A percentile compares a stretch with the other conserved stretches of the same genome.
phyloP scores from a whole-genome alignment of 2,888 invertebrate species.

The Pheosia tremula region DNA sequence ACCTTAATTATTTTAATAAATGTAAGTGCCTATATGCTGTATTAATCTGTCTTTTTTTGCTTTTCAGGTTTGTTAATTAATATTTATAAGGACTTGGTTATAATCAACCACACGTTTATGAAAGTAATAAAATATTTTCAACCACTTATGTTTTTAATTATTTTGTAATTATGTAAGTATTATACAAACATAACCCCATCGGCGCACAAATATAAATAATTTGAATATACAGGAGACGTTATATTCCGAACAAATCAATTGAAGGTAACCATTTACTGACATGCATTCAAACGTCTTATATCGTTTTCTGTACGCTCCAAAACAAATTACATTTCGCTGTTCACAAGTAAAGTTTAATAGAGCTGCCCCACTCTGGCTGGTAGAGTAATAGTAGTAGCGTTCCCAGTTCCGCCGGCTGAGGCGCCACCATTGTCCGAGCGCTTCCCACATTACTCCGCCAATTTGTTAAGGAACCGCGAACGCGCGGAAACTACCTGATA shows the following conservation, averaged over 20 bases:
- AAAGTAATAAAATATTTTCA: slow-evolving; percentile 27
- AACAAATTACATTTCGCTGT: slow-evolving; percentile 19
- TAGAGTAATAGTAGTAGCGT: slow-evolving; percentile 40
- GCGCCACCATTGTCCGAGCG: slow-evolving; percentile 55
- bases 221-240: not conserved
- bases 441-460: slow-evolving; percentile 63
- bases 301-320: not conserved
- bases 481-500: slow-evolving; percentile 71
- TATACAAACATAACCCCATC: not conserved
- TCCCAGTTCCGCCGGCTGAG: slow-evolving; percentile 41
- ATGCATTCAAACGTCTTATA: not conserved
- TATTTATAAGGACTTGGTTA: slow-evolving; percentile 14
- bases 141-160: slow-evolving; percentile 10
- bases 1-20: no score
- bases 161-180: not conserved
- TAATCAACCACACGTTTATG: slow-evolving; percentile 18
- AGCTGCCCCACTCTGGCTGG: slow-evolving; percentile 26
- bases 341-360: slow-evolving; percentile 32
- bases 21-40: no score
- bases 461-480: slow-evolving; percentile 69
- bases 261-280: no score
- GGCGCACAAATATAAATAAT: not conserved
- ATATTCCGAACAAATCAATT: not conserved
- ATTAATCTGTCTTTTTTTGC: slow-evolving; percentile 11
- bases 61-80: slow-evolving; percentile 27